Base-by-base conservation (phyloP, 2,888 invertebrate genomes). In the Ormyrus rosae region DNA sequence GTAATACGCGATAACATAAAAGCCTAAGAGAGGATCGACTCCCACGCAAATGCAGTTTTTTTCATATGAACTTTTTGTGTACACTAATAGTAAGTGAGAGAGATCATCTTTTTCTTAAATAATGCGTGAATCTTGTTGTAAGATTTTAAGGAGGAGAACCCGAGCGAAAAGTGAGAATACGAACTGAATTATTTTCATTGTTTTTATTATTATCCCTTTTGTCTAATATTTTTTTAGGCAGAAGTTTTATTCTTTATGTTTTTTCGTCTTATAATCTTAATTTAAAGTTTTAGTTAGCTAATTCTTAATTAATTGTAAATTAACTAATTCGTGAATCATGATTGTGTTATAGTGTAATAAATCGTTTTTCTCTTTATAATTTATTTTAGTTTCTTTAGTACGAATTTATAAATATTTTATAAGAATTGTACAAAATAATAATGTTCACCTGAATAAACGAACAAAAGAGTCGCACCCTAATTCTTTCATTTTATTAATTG, bases 341-440 rank as follows among this genome's bases (percentile, higher is more conserved):
- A 78, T 77, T 79, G 72, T 82, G 76, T 82, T 77, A 82, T 79
- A 80, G 64, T 80, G 76, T 77, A 80, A 77, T 81, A 78, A 77
- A 61, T 77, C 70, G 79, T 80, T 80, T 82, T 70, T 51, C 13
- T 58, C 34, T 74, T 72, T 56, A 75, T 79, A 79, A 79, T 82
- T 82, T 82, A 82, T 82, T 79, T 82, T 80, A 82, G 77, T 65
- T 69, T 69, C 34, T 55, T 68, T 81, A 78, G 75, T 48, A 3
- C 75, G 63, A 72, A 51, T 81, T 81, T 82, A 82, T 77, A 75
- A 79, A 76, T 76, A 76, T 53, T 69, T 79, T 82, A 75, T 79
- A 77, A 71, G 56, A 79, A 80, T 82, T 82, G 82, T 82, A 82
- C 82, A 82, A 82, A 82, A 45, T 45, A 82, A 45, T 45, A 80